These are phyloP conservation scores for Lanistes nyassanus DNA, from an alignment of 1,140 invertebrate genomes.

Conservation along the genomic window DNA sequence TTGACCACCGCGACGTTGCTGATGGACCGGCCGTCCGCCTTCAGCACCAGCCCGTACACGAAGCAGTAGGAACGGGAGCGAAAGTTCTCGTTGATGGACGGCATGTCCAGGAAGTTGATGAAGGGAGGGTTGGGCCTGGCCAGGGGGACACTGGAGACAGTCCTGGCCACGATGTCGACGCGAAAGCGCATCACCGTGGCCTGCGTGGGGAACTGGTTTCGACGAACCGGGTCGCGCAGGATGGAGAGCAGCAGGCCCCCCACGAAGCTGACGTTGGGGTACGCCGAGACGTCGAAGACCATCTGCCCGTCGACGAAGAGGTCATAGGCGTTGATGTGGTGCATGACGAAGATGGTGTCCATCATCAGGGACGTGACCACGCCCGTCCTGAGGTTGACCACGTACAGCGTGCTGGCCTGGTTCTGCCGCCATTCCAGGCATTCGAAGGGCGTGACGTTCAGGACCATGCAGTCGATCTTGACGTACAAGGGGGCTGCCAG, in stretches of 20 bases:
- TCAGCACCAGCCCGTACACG: conserved; percentile 56
- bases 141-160: conserved; percentile 4
- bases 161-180: conserved; percentile 37
- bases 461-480: conserved; percentile 47
- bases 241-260: conserved; percentile 40
- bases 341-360: conserved; percentile 49
- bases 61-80: conserved; percentile 53
- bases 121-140: conserved; percentile 6
- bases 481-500: conserved; percentile 46
- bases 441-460: conserved; percentile 33
- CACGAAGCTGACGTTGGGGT: conserved; percentile 43
- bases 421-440: conserved; percentile 51
- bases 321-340: conserved; percentile 61
- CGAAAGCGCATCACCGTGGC: conserved; percentile 42
- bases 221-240: conserved; percentile 32
- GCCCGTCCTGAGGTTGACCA: conserved; percentile 46
- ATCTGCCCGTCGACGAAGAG: conserved; percentile 29
- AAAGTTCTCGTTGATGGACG: conserved; percentile 57
- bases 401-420: conserved; percentile 38
- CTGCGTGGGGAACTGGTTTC: conserved; percentile 42
- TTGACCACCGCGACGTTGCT: conserved; percentile 55
- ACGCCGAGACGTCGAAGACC: conserved; percentile 53
- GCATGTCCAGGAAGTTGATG: conserved; percentile 52
- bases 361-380: conserved; percentile 41
- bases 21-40: conserved; percentile 45